Conservation (phyloP, 2,888 invertebrate genomes). For the Caprella mutica region DNA sequence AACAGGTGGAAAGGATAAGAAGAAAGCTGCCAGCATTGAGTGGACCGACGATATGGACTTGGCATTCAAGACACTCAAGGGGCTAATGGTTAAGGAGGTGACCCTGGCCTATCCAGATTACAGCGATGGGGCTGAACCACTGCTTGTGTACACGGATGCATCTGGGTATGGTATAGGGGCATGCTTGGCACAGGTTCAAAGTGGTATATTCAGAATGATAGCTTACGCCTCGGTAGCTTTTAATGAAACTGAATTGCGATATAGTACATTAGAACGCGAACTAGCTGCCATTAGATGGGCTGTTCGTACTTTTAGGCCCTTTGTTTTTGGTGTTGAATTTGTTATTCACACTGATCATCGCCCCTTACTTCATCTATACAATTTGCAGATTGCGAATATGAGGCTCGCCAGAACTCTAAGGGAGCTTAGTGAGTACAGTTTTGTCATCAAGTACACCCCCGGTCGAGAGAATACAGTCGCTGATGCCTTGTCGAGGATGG, state of each 20-base stretch:
- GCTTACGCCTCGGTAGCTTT: not conserved
- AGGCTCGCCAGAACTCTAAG: too few species aligned
- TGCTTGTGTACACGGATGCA: not conserved
- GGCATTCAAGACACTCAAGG: not conserved
- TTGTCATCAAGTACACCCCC: too few species aligned
- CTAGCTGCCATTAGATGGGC: constrained; percentile 1
- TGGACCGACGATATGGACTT: not conserved
- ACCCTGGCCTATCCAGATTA: not conserved
- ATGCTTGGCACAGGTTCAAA: not conserved
- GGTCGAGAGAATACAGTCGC: too few species aligned
- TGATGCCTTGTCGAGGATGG: too few species aligned
- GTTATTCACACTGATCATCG: not conserved
- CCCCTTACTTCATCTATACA: not conserved
- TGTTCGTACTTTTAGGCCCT: not conserved
- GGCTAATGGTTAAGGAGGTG: not conserved
- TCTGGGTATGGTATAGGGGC: not conserved
- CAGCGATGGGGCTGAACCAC: not conserved
- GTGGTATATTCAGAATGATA: not conserved
- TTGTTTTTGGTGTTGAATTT: not conserved
- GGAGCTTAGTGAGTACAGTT: too few species aligned
- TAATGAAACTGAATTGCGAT: not conserved
- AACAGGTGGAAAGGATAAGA: too few species aligned
- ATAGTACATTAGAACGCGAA: constrained; percentile 3
- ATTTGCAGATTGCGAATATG: too few species aligned
- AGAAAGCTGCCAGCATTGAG: not conserved